Percentiles rank a stretch among this genome's conserved stretches.
Evolutionary conservation across 92 coral and sea anemone species (phyloP).

Genomic region (Zoanthus sociatus): DNA sequence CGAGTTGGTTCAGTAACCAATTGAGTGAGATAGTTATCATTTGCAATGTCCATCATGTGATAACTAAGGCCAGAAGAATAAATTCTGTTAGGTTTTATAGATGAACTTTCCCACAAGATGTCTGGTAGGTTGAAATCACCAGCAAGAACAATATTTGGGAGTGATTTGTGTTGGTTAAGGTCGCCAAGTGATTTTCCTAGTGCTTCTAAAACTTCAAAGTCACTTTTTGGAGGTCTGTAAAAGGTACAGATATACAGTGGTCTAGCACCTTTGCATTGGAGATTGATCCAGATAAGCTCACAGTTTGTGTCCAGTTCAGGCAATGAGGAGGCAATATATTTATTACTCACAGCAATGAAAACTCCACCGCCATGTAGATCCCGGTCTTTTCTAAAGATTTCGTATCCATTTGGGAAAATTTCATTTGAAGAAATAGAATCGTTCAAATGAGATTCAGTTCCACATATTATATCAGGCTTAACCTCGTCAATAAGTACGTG

Average conservation of each 20-base stretch:
- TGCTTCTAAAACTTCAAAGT: conserved; percentile 47
- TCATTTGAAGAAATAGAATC: conserved; percentile 51
- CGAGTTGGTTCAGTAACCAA: conserved; percentile 30
- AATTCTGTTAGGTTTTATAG: conserved; percentile 33
- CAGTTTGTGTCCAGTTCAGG: conserved; percentile 31
- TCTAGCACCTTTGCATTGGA: conserved; percentile 44
- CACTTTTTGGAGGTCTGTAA: conserved; percentile 54
- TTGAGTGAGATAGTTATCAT: conserved; percentile 47
- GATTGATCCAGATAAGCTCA: conserved; percentile 46
- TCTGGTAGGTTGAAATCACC: conserved; percentile 58
- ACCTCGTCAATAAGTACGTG: conserved; percentile 31
- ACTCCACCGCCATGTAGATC: conserved; percentile 41
- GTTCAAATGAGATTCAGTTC: conserved; percentile 53
- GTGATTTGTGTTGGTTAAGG: conserved; percentile 39
- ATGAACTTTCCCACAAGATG: conserved; percentile 29
- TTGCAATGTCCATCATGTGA: conserved; percentile 49
- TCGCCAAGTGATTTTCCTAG: conserved; percentile 45
- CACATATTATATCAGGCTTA: conserved; percentile 54
- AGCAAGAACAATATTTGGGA: conserved; percentile 44
- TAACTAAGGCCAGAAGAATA: conserved; percentile 53
- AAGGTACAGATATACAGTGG: conserved; percentile 44
- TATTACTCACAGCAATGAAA: conserved; percentile 46
- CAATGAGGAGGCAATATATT: conserved; percentile 45
- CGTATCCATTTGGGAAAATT: conserved; percentile 43
- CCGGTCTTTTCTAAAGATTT: conserved; percentile 47